These are phyloP conservation scores for Pseudoips prasinana DNA, from an alignment of 2,888 invertebrate species.

Conservation along the genomic window DNA sequence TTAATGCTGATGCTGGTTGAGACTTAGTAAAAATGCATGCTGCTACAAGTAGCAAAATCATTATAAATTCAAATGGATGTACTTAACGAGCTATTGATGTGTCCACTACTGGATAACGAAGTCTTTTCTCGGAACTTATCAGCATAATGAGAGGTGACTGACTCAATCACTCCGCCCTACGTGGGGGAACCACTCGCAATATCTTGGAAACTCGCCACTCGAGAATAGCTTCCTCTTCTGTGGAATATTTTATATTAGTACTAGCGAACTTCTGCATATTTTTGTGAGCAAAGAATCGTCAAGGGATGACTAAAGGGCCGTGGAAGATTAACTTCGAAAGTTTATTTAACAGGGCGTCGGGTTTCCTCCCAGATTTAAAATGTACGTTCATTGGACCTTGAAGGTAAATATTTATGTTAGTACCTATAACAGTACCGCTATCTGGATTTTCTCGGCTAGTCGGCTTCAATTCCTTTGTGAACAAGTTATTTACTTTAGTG, in stretches of 20 bases:
- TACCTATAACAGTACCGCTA: conserved; percentile 4
- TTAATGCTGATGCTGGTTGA: too few species aligned
- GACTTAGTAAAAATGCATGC: conserved; percentile 16
- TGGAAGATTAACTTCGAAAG: conserved; percentile 7
- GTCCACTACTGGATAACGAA: conserved; percentile 7
- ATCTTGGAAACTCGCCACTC: conserved; percentile 3
- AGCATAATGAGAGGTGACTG: conserved; percentile 21
- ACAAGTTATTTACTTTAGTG: too few species aligned
- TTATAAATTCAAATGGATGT: conserved; percentile 6
- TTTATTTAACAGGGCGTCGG: conserved; percentile 8
- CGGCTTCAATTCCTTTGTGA: conserved; percentile 14
- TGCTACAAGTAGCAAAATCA: conserved; percentile 9
- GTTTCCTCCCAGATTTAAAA: conserved; percentile 10
- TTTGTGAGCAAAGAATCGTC: conserved; percentile 4
- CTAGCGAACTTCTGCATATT: conserved; percentile 6
- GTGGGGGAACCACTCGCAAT: conserved; percentile 13
- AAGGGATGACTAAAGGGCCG: conserved; percentile 7
- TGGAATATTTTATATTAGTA: too few species aligned
- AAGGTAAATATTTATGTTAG: conserved; percentile 4
- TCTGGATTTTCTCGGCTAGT: conserved; percentile 10
- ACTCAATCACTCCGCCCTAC: conserved; percentile 16
- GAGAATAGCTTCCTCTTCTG: too few species aligned
- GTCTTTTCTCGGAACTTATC: conserved; percentile 15
- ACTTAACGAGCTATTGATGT: conserved; percentile 19
- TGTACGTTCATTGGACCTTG: conserved; percentile 5